Evolutionary conservation across 2,797 vertebrate species (phyloP).

Genomic region (Mycteria americana): DNA sequence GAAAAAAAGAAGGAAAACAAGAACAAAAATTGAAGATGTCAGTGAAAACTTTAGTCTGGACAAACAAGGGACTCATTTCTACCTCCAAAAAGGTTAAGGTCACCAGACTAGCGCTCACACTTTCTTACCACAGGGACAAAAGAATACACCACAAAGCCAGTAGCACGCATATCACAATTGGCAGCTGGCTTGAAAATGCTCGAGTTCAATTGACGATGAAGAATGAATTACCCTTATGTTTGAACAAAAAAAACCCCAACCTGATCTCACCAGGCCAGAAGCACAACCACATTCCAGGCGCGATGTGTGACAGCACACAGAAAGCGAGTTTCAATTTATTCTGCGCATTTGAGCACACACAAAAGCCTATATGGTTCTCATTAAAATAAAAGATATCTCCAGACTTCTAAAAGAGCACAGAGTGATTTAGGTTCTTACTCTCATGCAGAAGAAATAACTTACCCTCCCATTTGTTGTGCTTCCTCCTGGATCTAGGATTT

Average conservation of each 20-base stretch:
- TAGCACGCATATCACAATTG: background rate
- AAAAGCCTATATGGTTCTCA: conserved; percentile 56
- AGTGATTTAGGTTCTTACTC: conserved; percentile 13
- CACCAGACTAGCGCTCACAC: background rate
- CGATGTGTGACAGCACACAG: conserved; percentile 44
- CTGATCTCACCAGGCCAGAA: conserved; percentile 60
- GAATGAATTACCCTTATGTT: conserved; percentile 63
- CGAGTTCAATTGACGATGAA: conserved; percentile 49
- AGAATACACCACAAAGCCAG: conserved; percentile 48
- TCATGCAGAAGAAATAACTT: conserved; percentile 6
- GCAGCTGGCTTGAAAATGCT: conserved; percentile 58
- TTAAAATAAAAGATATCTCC: conserved; percentile 56
- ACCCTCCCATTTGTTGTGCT: background rate
- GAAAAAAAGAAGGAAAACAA: background rate
- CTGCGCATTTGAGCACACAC: conserved; percentile 49
- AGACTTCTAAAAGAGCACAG: conserved; percentile 10
- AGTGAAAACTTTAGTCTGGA: conserved; percentile 9
- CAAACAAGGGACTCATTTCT: conserved; percentile 46
- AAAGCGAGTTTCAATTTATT: conserved; percentile 57
- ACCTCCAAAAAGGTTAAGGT: conserved; percentile 50
- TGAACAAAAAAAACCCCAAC: conserved; percentile 35
- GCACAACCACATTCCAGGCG: conserved; percentile 35
- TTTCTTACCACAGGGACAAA: conserved; percentile 31
- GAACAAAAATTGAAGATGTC: conserved; percentile 12
- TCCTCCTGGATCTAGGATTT: background rate